Conservation (phyloP, 1,140 invertebrate genomes). For the Drusus annulatus region DNA sequence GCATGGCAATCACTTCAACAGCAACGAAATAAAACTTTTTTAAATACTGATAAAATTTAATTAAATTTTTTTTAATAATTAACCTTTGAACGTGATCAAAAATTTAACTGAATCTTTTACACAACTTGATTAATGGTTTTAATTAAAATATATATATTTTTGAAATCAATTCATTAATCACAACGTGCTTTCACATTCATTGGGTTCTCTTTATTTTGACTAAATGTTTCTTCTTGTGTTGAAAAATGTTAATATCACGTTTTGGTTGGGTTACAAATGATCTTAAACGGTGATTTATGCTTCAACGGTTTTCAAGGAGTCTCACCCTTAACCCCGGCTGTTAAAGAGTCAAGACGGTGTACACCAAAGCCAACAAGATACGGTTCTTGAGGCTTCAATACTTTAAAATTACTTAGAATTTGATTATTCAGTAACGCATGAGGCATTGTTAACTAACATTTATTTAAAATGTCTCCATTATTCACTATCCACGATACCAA, state of each 20-base stretch:
- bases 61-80: no score
- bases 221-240: neutral
- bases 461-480: no score
- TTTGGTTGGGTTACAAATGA: slow-evolving; percentile 20
- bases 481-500: no score
- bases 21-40: no score
- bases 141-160: slow-evolving; percentile 15
- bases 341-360: slow-evolving; percentile 4
- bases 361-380: neutral
- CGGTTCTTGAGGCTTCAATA: neutral
- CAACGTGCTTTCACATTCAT: slow-evolving; percentile 22
- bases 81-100: no score
- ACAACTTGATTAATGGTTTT: slow-evolving; percentile 26
- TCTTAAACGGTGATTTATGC: slow-evolving; percentile 5
- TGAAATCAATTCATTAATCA: slow-evolving; percentile 34
- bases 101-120: neutral
- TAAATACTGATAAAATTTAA: no score
- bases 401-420: no score
- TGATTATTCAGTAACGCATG: no score
- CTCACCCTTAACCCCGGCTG: slow-evolving; percentile 27
- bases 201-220: slow-evolving; percentile 12
- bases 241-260: slow-evolving; percentile 32
- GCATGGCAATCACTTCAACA: no score
- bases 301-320: slow-evolving; percentile 30
- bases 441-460: no score